Percentiles rank a stretch among this genome's conserved stretches.
These are phyloP conservation scores for Lepidostoma basale DNA, from an alignment of 1,140 invertebrate species.

Conservation along the genomic window DNA sequence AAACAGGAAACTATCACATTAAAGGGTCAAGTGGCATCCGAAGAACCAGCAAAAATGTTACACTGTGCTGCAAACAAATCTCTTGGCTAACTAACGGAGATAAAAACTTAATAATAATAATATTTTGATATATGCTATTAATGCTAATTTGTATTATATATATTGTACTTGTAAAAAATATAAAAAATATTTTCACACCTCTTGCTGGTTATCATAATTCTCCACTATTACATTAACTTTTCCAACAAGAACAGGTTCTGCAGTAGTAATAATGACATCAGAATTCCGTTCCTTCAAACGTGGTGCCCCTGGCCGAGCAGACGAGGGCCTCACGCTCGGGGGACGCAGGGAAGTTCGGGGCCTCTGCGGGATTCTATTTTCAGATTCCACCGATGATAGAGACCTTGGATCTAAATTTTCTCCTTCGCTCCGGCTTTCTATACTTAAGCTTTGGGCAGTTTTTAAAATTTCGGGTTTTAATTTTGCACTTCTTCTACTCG, in stretches of 20 bases:
- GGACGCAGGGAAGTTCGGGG: constrained; percentile 64
- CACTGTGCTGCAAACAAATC: too few species aligned
- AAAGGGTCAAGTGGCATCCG: too few species aligned
- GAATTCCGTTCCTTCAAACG: constrained; percentile 66
- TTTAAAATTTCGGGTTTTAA: constrained; percentile 28
- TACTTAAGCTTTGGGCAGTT: constrained; percentile 21
- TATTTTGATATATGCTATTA: too few species aligned
- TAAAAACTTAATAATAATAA: too few species aligned
- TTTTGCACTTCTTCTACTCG: constrained; percentile 26
- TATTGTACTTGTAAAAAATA: neutral
- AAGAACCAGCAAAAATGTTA: too few species aligned
- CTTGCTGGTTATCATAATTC: constrained; percentile 59
- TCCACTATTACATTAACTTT: constrained; percentile 75
- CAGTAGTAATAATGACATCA: constrained; percentile 59
- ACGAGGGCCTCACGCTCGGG: constrained; percentile 73
- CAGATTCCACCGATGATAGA: constrained; percentile 2
- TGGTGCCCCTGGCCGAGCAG: constrained; percentile 79
- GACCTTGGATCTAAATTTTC: constrained; percentile 31
- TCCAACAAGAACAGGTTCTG: constrained; percentile 58
- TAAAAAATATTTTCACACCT: constrained; percentile 25
- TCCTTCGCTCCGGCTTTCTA: constrained; percentile 29
- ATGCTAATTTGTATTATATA: too few species aligned
- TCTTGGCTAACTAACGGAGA: too few species aligned
- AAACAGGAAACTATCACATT: too few species aligned
- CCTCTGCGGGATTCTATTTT: constrained; percentile 45